A percentile compares a stretch with the other conserved stretches of the same genome.
Conservation (phyloP, 2,888 invertebrate species). For the Himalopsyche kuldschensis region DNA sequence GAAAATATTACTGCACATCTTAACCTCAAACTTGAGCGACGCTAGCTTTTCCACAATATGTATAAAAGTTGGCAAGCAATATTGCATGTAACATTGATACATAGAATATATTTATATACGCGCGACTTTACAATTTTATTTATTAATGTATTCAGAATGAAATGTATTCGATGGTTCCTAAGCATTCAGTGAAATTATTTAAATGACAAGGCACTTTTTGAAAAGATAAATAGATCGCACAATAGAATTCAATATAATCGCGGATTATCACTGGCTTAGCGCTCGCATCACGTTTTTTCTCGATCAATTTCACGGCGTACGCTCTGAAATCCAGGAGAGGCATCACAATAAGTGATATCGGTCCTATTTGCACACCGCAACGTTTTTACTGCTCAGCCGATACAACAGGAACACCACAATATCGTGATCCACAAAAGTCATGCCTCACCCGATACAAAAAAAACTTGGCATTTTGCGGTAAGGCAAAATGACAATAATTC, state of each 20-base stretch:
- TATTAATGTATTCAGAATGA: too few relatives aligned
- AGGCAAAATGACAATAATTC: not conserved
- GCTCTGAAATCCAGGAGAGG: not conserved
- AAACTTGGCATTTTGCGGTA: not conserved
- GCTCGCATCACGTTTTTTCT: not conserved
- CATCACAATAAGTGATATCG: not conserved
- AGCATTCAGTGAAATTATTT: too few relatives aligned
- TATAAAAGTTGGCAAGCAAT: too few relatives aligned
- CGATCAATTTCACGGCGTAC: not conserved
- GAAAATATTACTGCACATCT: too few relatives aligned
- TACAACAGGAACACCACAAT: not conserved
- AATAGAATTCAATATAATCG: not conserved
- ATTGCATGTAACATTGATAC: too few relatives aligned
- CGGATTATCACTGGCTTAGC: not conserved
- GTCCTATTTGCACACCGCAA: not conserved
- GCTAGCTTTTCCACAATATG: too few relatives aligned
- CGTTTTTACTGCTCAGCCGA: not conserved
- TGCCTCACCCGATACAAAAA: not conserved
- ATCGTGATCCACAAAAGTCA: not conserved
- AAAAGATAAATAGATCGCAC: not conserved
- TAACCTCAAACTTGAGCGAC: too few relatives aligned
- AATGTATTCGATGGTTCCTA: too few relatives aligned
- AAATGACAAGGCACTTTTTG: not conserved
- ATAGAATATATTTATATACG: too few relatives aligned
- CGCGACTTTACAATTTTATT: too few relatives aligned